Evolutionary conservation across 2,888 invertebrate genomes (phyloP).

Genomic region (Junonia oenone): DNA sequence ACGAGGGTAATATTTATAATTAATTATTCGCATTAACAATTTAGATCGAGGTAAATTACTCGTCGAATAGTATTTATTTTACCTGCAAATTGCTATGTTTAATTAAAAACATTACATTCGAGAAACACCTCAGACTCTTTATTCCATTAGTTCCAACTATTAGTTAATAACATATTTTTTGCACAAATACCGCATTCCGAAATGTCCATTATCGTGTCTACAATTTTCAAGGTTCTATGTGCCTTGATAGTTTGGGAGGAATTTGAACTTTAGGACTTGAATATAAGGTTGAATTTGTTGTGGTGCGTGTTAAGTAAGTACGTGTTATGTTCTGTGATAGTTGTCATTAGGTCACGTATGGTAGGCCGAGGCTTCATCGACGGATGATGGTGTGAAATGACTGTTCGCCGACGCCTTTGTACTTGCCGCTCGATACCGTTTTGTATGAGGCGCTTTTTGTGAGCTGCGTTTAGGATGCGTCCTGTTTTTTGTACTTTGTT

Average conservation of each 20-base stretch:
- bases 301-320: background rate
- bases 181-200: conserved; percentile 46
- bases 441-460: conserved; percentile 66
- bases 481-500: conserved; percentile 71
- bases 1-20: background rate
- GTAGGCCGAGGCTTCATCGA: conserved; percentile 45
- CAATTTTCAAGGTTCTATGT: conserved; percentile 29
- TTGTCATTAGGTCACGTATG: conserved; percentile 70
- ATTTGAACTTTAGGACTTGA: conserved; percentile 23
- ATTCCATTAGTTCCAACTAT: conserved; percentile 48
- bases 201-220: conserved; percentile 39
- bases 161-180: conserved; percentile 53
- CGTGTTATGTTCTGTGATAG: conserved; percentile 32
- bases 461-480: conserved; percentile 66
- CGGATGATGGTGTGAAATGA: conserved; percentile 71
- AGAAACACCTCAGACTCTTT: conserved; percentile 12
- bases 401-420: conserved; percentile 61
- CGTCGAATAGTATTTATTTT: conserved; percentile 3
- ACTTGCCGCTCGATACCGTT: conserved; percentile 67
- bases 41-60: conserved; percentile 6
- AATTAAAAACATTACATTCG: conserved; percentile 13
- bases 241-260: background rate
- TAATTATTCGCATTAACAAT: background rate
- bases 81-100: conserved; percentile 8
- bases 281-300: conserved; percentile 10